Evolutionary conservation across 2,113 vertebrate species (phyloP).

Genomic region (rabbit (Oryctolagus cuniculus)): mOryCun1.1 NC_091439.1:79135001-79135500

Average conservation of each 20-base stretch:
- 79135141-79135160: not conserved
- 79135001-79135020: not conserved
- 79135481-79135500: not conserved
- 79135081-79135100: not conserved
- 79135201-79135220: no score
- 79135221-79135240: no score
- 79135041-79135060: not conserved
- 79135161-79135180: no score
- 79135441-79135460: not conserved
- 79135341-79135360: not conserved
- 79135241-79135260: no score
- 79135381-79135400: not conserved
- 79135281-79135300: no score
- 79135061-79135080: not conserved
- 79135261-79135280: no score
- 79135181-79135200: no score
- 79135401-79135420: not conserved
- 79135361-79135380: not conserved
- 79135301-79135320: not conserved
- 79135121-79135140: not conserved
- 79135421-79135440: not conserved
- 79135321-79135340: slow-evolving; percentile 28
- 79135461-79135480: not conserved
- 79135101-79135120: not conserved
- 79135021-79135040: not conserved